Evolutionary conservation across 35 echinoderm and acorn worm species (phyloP).

Genomic region (Apostichopus parvimensis): DNA sequence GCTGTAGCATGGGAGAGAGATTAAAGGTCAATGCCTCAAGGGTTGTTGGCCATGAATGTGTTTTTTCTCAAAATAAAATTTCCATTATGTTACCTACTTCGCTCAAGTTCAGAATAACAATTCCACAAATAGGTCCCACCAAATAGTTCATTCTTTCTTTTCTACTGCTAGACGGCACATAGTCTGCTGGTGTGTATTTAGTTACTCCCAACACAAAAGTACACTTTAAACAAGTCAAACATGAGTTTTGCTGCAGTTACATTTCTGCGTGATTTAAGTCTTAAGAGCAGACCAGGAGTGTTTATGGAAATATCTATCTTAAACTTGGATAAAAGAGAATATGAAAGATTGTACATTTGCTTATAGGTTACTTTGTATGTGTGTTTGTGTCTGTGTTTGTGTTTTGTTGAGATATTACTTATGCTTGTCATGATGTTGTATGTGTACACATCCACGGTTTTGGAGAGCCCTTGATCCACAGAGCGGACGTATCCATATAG

Average conservation of each 20-base stretch:
- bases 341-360: background rate
- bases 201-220: background rate
- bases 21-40: slow-evolving; percentile 23
- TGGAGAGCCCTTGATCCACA: background rate
- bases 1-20: background rate
- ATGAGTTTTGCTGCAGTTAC: background rate
- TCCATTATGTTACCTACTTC: slow-evolving; percentile 30
- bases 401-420: background rate
- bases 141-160: background rate
- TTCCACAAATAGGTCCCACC: slow-evolving; percentile 6
- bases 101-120: slow-evolving; percentile 43
- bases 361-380: background rate
- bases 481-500: background rate
- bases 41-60: slow-evolving; percentile 17
- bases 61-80: slow-evolving; percentile 42
- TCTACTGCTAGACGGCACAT: slow-evolving; percentile 1
- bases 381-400: background rate
- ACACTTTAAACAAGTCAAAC: background rate
- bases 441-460: background rate
- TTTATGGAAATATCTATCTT: too few species aligned
- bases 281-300: too few species aligned
- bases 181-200: background rate
- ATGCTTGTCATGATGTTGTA: background rate
- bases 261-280: too few species aligned
- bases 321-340: too few species aligned